phyloP scores from a whole-genome alignment of 2,797 vertebrate species.

The Falco berigora region DNA sequence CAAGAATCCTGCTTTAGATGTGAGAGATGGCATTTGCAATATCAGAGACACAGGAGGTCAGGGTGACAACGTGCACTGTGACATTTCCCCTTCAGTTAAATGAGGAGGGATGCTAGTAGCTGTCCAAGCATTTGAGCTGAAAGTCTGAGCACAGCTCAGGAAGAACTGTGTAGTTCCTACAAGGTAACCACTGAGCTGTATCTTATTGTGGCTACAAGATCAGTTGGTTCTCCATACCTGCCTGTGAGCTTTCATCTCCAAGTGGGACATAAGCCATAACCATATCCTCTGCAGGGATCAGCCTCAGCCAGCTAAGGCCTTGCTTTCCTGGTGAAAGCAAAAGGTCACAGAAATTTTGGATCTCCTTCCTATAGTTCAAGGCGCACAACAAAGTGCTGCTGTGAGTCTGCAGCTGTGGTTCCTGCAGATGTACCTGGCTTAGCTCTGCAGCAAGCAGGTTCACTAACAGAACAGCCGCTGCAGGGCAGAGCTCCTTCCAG shows the following conservation, averaged over 20 bases:
- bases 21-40: not conserved
- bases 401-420: not conserved
- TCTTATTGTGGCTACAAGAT: not conserved
- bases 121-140: not conserved
- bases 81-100: not conserved
- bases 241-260: not conserved
- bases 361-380: not conserved
- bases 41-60: not conserved
- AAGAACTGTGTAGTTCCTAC: not conserved
- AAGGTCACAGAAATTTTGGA: not conserved
- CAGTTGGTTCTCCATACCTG: not conserved
- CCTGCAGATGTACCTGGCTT: not conserved
- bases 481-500: not conserved
- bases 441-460: not conserved
- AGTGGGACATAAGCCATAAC: not conserved
- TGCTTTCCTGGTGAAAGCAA: not conserved
- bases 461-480: not conserved
- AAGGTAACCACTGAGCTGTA: not conserved
- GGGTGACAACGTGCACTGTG: not conserved
- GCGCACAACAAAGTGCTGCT: not conserved
- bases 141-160: not conserved
- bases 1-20: not conserved
- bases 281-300: not conserved
- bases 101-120: not conserved
- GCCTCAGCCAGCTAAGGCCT: not conserved